A percentile compares a stretch with the other conserved stretches of the same genome.
Conservation (phyloP, 2,888 invertebrate genomes). For the Salticus scenicus region DNA sequence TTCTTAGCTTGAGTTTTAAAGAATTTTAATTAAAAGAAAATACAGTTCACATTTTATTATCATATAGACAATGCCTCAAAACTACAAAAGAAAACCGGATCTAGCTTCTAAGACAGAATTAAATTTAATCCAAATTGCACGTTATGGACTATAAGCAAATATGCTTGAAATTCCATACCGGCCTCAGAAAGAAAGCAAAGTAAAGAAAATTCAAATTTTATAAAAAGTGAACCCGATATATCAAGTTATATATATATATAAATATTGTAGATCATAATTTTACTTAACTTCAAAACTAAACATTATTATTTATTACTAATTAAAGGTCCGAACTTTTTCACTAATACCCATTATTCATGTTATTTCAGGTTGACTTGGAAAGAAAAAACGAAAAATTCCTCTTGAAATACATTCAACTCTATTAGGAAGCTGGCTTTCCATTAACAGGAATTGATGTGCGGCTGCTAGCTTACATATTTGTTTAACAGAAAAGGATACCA, state of each 20-base stretch:
- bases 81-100: neutral
- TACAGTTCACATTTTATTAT: too few species aligned
- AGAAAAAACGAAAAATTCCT: neutral
- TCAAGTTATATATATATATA: too few species aligned
- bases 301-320: neutral
- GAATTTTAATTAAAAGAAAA: too few species aligned
- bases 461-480: neutral
- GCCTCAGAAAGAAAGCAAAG: neutral
- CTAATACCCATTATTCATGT: neutral
- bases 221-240: too few species aligned
- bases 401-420: neutral
- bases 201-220: neutral
- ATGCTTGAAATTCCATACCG: neutral
- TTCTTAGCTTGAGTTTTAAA: too few species aligned
- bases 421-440: neutral
- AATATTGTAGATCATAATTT: too few species aligned
- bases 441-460: neutral
- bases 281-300: neutral
- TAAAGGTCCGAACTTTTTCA: neutral
- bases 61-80: too few species aligned
- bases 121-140: too few species aligned
- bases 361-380: neutral
- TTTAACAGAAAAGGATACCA: neutral
- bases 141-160: too few species aligned
- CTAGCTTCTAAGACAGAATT: too few species aligned